Percentiles rank a stretch among this genome's conserved stretches.
Evolutionary conservation across 2,888 invertebrate genomes (phyloP).

Genomic region (Lochmaea capreae): DNA sequence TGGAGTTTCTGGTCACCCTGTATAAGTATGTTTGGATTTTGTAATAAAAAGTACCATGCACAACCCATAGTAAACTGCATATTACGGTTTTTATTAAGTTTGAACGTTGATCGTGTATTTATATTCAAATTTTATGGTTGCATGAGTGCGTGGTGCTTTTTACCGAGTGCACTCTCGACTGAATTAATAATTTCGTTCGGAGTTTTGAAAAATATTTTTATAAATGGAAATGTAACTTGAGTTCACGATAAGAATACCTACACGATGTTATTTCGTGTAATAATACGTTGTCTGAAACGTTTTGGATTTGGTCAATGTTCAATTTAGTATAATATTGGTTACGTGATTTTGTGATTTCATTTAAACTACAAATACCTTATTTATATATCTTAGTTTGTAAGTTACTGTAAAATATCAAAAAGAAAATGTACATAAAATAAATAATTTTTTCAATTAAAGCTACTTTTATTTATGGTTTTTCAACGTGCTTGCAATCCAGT

Average conservation of each 20-base stretch:
- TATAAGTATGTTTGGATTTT: no score
- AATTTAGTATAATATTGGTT: conserved; percentile 28
- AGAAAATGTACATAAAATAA: conserved; percentile 51
- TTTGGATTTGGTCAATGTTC: conserved; percentile 44
- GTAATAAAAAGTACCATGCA: no score
- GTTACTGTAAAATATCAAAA: conserved; percentile 48
- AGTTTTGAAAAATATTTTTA: conserved; percentile 31
- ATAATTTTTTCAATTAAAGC: conserved; percentile 47
- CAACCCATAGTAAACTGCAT: no score
- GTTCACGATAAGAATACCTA: conserved; percentile 17
- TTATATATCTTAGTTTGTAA: conserved; percentile 43
- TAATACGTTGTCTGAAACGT: conserved; percentile 42
- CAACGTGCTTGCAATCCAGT: no score
- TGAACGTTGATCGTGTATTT: no score
- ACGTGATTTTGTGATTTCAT: conserved; percentile 43
- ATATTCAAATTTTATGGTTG: no score
- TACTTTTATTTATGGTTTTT: background rate
- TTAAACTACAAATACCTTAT: conserved; percentile 42
- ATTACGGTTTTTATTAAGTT: no score
- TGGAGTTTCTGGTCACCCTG: no score
- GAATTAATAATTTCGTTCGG: conserved; percentile 15
- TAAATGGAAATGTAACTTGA: conserved; percentile 24
- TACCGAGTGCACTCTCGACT: conserved; percentile 27
- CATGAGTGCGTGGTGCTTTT: no score
- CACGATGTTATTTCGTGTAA: conserved; percentile 44